phyloP scores from a whole-genome alignment of 1,140 invertebrate species.

The Coboldia fuscipes region DNA sequence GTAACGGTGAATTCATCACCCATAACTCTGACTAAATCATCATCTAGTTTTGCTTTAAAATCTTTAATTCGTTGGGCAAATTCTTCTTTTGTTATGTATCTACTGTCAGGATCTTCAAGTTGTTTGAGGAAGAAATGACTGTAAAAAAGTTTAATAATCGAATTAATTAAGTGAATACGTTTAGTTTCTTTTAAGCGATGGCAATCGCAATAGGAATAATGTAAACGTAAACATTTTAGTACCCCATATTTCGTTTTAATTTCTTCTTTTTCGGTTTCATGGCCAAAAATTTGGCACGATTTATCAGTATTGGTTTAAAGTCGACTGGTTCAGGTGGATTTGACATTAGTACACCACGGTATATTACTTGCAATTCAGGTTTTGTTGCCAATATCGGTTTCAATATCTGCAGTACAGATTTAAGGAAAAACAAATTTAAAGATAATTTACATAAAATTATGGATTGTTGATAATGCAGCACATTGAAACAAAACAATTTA shows the following conservation, averaged over 20 bases:
- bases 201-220: no score
- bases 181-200: no score
- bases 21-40: background rate
- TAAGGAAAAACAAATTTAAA: no score
- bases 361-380: background rate
- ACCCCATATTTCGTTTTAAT: constrained; percentile 1
- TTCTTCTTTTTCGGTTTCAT: background rate
- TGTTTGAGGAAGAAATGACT: background rate
- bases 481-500: background rate
- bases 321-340: background rate
- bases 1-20: background rate
- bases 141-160: no score
- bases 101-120: background rate
- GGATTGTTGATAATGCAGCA: background rate
- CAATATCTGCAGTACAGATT: background rate
- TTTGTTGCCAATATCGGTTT: background rate
- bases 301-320: background rate
- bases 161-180: no score
- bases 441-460: background rate
- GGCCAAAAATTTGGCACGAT: background rate
- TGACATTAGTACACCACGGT: background rate
- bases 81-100: background rate
- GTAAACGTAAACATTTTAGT: no score
- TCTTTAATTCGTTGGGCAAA: background rate
- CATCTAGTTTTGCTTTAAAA: background rate